These are phyloP conservation scores for Apostichopus californicus DNA, from an alignment of 35 echinoderm and acorn worm species.

Conservation along the genomic window DNA sequence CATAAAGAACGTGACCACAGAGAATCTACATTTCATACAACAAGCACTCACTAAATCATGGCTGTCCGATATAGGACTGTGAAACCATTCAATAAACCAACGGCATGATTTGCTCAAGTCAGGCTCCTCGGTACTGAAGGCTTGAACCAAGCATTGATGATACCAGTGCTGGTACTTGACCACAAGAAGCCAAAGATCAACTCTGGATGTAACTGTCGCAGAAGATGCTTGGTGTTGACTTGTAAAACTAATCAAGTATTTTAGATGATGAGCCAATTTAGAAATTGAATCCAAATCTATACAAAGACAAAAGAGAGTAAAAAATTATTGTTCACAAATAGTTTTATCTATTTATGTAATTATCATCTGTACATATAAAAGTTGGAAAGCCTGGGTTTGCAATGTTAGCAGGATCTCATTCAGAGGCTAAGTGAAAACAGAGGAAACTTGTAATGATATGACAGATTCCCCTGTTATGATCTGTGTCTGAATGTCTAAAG, in stretches of 20 bases:
- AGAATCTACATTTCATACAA: not conserved
- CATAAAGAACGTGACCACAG: not conserved
- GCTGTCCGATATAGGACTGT: not conserved
- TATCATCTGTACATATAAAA: too few relatives aligned
- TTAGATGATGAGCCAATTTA: not conserved
- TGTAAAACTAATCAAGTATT: not conserved
- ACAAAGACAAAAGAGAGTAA: not conserved
- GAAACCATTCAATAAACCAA: not conserved
- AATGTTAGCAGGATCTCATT: too few relatives aligned
- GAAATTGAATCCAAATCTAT: not conserved
- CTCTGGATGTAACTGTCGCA: not conserved
- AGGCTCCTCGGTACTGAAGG: not conserved
- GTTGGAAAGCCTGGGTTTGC: too few relatives aligned
- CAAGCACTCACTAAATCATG: not conserved
- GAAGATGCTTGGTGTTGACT: not conserved
- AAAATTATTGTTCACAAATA: not conserved
- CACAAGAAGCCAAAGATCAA: not conserved
- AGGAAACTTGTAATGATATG: too few relatives aligned
- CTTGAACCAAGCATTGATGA: not conserved
- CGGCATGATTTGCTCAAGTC: not conserved
- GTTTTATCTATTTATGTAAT: not conserved
- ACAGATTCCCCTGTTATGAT: too few relatives aligned
- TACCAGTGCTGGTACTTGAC: constrained; percentile 25
- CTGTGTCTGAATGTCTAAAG: too few relatives aligned
- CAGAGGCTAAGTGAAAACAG: too few relatives aligned